Conservation (phyloP, 1,140 invertebrate species). For the Rhyacophila brunnea region DNA sequence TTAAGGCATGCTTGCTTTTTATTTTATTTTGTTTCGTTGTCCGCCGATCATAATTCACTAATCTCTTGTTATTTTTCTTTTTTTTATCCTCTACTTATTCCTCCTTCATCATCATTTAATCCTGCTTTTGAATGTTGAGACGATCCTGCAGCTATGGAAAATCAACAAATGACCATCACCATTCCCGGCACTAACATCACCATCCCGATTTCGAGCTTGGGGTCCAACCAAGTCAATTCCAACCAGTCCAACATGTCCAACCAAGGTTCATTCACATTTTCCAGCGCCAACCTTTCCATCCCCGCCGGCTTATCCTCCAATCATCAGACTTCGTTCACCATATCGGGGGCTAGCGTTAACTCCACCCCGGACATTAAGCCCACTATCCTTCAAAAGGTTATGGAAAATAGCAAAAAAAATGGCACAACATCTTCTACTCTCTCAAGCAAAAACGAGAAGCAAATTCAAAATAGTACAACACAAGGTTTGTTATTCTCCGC, state of each 20-base stretch:
- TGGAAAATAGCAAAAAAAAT: slow-evolving; percentile 10
- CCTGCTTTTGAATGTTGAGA: slow-evolving; percentile 11
- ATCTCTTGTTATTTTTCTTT: slow-evolving; percentile 36
- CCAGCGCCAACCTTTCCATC: slow-evolving; percentile 54
- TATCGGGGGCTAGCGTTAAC: slow-evolving; percentile 27
- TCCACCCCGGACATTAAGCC: slow-evolving; percentile 26
- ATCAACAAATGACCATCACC: slow-evolving; percentile 53
- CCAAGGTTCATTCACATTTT: slow-evolving; percentile 49
- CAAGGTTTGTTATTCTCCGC: slow-evolving; percentile 25
- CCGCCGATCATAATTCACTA: slow-evolving; percentile 30
- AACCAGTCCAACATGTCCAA: slow-evolving; percentile 30
- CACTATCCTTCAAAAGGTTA: not conserved
- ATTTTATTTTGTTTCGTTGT: slow-evolving; percentile 20
- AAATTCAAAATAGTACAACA: slow-evolving; percentile 20
- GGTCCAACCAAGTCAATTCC: slow-evolving; percentile 35
- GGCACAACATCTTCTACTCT: not conserved
- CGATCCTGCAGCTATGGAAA: slow-evolving; percentile 42
- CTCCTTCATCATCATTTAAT: slow-evolving; percentile 22
- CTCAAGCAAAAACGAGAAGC: slow-evolving; percentile 21
- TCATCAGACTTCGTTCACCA: slow-evolving; percentile 23
- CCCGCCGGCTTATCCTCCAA: slow-evolving; percentile 39
- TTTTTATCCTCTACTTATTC: slow-evolving; percentile 18
- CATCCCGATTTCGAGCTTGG: slow-evolving; percentile 52
- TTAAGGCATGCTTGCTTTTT: slow-evolving; percentile 21
- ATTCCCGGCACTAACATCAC: slow-evolving; percentile 60